These are phyloP conservation scores for Burhinus bistriatus DNA, from an alignment of 2,113 vertebrate genomes.

Conservation along the genomic window DNA sequence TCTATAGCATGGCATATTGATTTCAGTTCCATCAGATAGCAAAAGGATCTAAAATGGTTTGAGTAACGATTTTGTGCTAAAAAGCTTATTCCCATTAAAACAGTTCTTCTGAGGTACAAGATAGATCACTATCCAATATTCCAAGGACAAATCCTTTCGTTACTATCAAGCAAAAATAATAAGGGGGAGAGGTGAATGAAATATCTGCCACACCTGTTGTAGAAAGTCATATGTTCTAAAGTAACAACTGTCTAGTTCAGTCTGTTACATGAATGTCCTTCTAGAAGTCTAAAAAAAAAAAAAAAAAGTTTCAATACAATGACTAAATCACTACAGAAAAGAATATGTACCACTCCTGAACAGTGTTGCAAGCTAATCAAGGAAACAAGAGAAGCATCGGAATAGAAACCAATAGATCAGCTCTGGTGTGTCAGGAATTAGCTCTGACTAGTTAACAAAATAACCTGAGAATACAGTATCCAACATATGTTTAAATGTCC, in stretches of 20 bases:
- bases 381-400: neutral
- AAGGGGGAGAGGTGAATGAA: neutral
- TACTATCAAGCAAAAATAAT: neutral
- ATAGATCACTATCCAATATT: neutral
- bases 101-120: neutral
- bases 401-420: neutral
- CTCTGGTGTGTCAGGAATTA: neutral
- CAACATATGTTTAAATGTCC: neutral
- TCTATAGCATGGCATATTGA: neutral
- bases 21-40: neutral
- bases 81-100: conserved; percentile 17
- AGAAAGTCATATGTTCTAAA: neutral
- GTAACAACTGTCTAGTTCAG: neutral
- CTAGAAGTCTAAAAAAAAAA: neutral
- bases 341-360: neutral
- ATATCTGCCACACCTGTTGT: neutral
- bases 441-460: neutral
- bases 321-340: neutral
- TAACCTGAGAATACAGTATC: neutral
- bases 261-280: neutral
- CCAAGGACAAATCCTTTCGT: neutral
- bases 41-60: conserved; percentile 6
- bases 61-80: conserved; percentile 29
- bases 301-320: neutral
- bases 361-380: neutral